Evolutionary conservation across 2,113 vertebrate species (phyloP), one percentile per base, ranked within the genome.

Genomic region (Plecturocebus donacophilus): DNA sequence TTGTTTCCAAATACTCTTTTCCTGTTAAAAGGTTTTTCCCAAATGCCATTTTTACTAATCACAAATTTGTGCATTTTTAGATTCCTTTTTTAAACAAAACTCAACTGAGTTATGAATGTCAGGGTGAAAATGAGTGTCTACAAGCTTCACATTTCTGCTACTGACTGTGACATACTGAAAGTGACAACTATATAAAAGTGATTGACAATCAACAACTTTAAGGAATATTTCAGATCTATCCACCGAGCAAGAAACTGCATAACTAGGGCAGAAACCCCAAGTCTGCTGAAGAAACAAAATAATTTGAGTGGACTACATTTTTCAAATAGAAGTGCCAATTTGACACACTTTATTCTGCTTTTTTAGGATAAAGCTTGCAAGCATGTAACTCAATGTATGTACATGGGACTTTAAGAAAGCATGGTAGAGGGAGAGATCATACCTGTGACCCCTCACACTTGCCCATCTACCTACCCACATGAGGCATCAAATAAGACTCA

Each of bases 111-210:
- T 91, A 96, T 35, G 58, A 70, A 66, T 90, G 77, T 92, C 91
- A 84, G 81, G 61, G 88, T 84, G 82, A 82, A 80, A 84, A 94
- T 66, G 54, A 17, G 7, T 64, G 38, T 90, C 95, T 95, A n/a
- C 42, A 91, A 58, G 81, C 54, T 96, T 94, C 77, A 42, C 49
- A 73, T 93, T 91, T 88, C 85, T 96, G 94, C 96, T 80, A 80
- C 45, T 73, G 92, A 89, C 8, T 32, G 73, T 87, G 96, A 97
- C 92, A 93, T 45, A 91, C 71, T 38, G 45, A 80, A 97, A 95
- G 73, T 97, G 95, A 97, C 96, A 97, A 96, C 71, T 94, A 73
- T 61, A 82, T 91, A 87, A 96, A 89, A 83, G 70, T 96, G 97
- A 96, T 75, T 95, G 96, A 97, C 96, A 96, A 87, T 49, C 77